phyloP scores from a whole-genome alignment of 2,888 invertebrate species.

The Heliconius sara region DNA sequence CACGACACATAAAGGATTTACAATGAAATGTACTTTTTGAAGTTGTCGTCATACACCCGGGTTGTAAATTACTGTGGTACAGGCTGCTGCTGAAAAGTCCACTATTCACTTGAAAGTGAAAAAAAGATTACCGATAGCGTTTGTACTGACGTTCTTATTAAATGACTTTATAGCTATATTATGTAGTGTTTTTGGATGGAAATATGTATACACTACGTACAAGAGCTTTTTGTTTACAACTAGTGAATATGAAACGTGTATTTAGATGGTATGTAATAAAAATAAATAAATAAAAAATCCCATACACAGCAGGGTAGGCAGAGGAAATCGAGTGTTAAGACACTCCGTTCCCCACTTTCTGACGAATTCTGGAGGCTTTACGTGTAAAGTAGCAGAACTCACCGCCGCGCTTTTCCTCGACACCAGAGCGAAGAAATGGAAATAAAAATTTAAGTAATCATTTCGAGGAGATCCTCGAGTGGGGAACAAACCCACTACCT shows the following conservation, averaged over 20 bases:
- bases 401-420: too few relatives aligned
- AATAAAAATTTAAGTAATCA: too few relatives aligned
- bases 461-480: too few relatives aligned
- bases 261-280: not conserved
- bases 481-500: too few relatives aligned
- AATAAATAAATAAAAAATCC: not conserved
- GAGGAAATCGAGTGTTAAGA: too few relatives aligned
- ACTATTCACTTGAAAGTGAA: slow-evolving; percentile 11
- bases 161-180: not conserved
- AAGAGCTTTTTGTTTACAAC: not conserved
- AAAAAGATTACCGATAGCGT: not conserved
- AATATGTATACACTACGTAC: not conserved
- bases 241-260: not conserved
- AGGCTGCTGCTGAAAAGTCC: not conserved
- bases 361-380: too few relatives aligned
- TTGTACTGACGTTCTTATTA: not conserved
- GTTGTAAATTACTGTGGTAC: not conserved
- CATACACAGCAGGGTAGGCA: too few relatives aligned
- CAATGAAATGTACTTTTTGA: slow-evolving; percentile 18
- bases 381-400: too few relatives aligned
- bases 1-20: slow-evolving; percentile 23
- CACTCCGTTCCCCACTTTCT: too few relatives aligned
- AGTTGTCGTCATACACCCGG: not conserved
- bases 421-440: too few relatives aligned
- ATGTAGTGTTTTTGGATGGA: not conserved